Percentiles rank a stretch among this genome's conserved stretches.
Conservation (phyloP, 1,140 invertebrate species). For the Achroia grisella region DNA sequence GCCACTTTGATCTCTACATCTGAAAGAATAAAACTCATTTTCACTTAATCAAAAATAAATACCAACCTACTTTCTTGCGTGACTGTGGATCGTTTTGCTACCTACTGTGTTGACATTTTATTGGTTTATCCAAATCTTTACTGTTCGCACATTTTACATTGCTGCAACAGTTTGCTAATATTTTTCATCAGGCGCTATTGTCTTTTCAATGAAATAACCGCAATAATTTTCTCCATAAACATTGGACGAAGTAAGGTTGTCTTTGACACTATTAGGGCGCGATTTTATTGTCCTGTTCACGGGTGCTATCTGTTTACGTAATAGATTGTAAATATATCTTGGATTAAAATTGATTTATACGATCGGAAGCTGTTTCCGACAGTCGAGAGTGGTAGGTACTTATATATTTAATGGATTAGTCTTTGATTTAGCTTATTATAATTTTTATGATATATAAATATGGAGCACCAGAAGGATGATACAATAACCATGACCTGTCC, state of each 20-base stretch:
- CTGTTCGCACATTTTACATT: slow-evolving; percentile 1
- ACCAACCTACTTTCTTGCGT: background rate
- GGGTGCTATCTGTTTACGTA: background rate
- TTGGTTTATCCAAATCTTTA: slow-evolving; percentile 1
- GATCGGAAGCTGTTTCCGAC: too few species aligned
- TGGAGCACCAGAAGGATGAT: too few species aligned
- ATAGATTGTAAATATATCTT: background rate
- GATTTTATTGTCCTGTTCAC: slow-evolving; percentile 4
- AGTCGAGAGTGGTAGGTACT: too few species aligned
- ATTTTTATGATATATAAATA: too few species aligned
- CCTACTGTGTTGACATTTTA: slow-evolving; percentile 4
- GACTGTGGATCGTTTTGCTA: background rate
- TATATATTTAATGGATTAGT: too few species aligned
- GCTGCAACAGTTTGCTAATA: slow-evolving; percentile 5
- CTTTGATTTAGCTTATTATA: too few species aligned
- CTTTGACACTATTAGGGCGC: background rate
- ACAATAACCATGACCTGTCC: too few species aligned
- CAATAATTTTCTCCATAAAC: too few species aligned
- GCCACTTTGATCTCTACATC: too few species aligned
- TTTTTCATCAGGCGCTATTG: slow-evolving; percentile 1
- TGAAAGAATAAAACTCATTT: too few species aligned
- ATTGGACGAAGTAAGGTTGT: background rate
- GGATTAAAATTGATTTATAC: slow-evolving; percentile 3
- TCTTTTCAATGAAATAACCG: background rate
- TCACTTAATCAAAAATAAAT: too few species aligned